Evolutionary conservation across 2,797 vertebrate genomes (phyloP), one percentile per base, ranked within the genome.

Genomic region (Falco cherrug): DNA sequence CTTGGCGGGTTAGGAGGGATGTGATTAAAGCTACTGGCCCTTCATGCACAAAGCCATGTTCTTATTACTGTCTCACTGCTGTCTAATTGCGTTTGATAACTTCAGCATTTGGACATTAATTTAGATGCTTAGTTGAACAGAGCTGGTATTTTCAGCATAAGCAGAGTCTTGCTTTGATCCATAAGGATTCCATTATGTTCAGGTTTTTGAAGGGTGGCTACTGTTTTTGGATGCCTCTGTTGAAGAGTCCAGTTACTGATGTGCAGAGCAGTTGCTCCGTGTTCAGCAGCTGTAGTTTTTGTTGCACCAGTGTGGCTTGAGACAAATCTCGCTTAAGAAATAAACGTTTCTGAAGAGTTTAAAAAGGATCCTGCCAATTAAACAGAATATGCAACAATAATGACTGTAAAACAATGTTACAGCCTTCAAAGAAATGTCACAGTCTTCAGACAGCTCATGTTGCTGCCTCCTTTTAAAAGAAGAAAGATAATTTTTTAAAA

Each of bases 1-100:
- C 24, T 5, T 6, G 6, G 3, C 3, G 13, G 2, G 1, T 33
- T 43, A 16, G 53, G 37, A 50, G 37, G 41, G 6, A 10, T 54
- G 41, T 1, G 0, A 56, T 56, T 56, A 5, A 9, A 37, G 6
- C 73, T 63, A 11, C 31, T 57, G 9, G 16, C 47, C 37, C 26
- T 50, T 68, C 11, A 3, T 4, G 2, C 18, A 9, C 33, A 31
- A 60, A 74, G 28, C 9, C 12, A 0, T 12, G 26, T 21, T 74
- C 81, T 64, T 41, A 6, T 61, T 19, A 8, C 3, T 2, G 0
- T 17, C 11, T 56, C 9, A 10, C 6, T 56, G 31, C 33, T 63
- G 26, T 68, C 28, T 45, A 31, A 35, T 47, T 48, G 39, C 1
- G 0, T 29, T 45, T 33, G 19, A 11, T 57, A 48, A 39, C 29